These are phyloP conservation scores for Pelochelys cantorii DNA, from an alignment of 2,797 vertebrate species.

Conservation along the genomic window DNA sequence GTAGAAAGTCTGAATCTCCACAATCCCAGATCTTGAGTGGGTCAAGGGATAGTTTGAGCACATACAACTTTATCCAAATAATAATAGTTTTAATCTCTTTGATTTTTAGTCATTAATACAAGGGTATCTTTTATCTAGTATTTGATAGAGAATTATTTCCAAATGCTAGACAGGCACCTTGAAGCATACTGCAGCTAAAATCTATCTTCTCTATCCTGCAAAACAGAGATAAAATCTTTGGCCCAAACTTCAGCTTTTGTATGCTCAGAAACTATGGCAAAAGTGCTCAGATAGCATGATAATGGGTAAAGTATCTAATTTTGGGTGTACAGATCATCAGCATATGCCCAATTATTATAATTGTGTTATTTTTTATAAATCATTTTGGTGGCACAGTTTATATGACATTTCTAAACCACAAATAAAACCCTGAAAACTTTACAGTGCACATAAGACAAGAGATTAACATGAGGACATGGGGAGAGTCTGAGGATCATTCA, in stretches of 20 bases:
- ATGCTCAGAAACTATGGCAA: slow-evolving; percentile 74
- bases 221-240: slow-evolving; percentile 76
- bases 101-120: slow-evolving; percentile 68
- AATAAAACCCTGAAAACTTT: slow-evolving; percentile 12
- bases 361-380: slow-evolving; percentile 57
- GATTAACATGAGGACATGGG: rapidly evolving
- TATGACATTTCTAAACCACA: background rate
- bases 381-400: slow-evolving; percentile 43
- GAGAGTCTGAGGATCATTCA: background rate
- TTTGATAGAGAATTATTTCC: slow-evolving; percentile 74
- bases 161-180: slow-evolving; percentile 74
- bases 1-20: slow-evolving; percentile 22
- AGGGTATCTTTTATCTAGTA: slow-evolving; percentile 52
- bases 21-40: background rate
- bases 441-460: background rate
- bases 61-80: slow-evolving; percentile 63
- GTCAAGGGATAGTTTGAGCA: slow-evolving; percentile 27
- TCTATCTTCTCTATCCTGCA: slow-evolving; percentile 68
- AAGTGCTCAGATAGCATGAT: slow-evolving; percentile 74
- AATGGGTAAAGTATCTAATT: slow-evolving; percentile 73
- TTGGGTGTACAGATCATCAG: slow-evolving; percentile 41
- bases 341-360: slow-evolving; percentile 72
- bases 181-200: slow-evolving; percentile 70
- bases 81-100: slow-evolving; percentile 61
- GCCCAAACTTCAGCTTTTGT: slow-evolving; percentile 72